These are phyloP conservation scores for Embidobia sp. DNA, from an alignment of 2,888 invertebrate genomes.

Conservation along the genomic window DNA sequence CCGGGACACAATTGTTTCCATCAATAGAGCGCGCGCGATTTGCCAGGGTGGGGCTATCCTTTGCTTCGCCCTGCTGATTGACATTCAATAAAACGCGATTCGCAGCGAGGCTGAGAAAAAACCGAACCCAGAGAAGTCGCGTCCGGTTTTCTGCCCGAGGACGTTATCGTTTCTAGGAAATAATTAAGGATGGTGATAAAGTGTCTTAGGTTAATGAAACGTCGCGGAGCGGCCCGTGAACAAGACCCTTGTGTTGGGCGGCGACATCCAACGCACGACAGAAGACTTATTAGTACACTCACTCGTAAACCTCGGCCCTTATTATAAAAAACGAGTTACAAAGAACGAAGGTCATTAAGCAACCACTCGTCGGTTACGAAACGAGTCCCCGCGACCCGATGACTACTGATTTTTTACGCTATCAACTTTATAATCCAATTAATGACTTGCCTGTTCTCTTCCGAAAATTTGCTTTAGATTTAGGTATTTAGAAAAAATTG, in stretches of 20 bases:
- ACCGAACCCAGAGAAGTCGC: not conserved
- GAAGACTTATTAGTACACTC: slow-evolving; percentile 73
- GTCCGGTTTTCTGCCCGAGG: slow-evolving; percentile 14
- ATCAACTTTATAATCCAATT: slow-evolving; percentile 28
- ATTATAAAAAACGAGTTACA: slow-evolving; percentile 68
- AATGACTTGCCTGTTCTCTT: not conserved
- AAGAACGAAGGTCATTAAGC: slow-evolving; percentile 69
- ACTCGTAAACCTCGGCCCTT: slow-evolving; percentile 67
- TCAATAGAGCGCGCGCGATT: slow-evolving; percentile 8
- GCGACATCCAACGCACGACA: slow-evolving; percentile 73
- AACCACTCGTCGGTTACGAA: slow-evolving; percentile 62
- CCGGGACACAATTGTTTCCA: slow-evolving; percentile 43
- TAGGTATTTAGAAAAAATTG: no score
- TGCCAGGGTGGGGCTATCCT: not conserved
- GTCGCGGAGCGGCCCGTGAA: slow-evolving; percentile 69
- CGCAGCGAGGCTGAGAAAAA: not conserved
- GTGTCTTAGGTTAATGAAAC: slow-evolving; percentile 73
- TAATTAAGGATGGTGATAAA: slow-evolving; percentile 73
- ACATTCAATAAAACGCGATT: slow-evolving; percentile 27
- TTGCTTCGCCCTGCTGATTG: slow-evolving; percentile 17
- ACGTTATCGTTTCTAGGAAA: slow-evolving; percentile 67
- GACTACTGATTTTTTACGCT: slow-evolving; percentile 58
- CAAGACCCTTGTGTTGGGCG: slow-evolving; percentile 69
- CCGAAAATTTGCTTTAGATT: not conserved
- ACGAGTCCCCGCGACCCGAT: slow-evolving; percentile 59